Conservation (phyloP, 2,888 invertebrate genomes). For the Scotopteryx bipunctaria region DNA sequence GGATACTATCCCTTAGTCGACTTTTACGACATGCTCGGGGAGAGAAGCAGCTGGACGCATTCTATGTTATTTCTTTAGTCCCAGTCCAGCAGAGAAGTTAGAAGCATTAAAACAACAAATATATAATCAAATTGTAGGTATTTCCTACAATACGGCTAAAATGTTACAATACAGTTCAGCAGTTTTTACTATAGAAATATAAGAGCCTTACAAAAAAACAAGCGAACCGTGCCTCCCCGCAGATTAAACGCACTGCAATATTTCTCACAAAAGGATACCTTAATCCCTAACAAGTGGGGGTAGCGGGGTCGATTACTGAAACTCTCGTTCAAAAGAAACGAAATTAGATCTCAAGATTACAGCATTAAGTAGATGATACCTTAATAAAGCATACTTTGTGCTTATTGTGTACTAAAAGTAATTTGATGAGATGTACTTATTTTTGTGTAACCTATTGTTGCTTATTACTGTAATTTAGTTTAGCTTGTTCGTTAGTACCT, state of each 20-base stretch:
- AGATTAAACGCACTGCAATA: constrained; percentile 81
- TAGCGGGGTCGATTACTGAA: constrained; percentile 62
- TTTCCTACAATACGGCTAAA: background rate
- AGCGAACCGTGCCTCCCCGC: constrained; percentile 62
- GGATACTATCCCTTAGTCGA: no score
- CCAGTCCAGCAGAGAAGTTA: no score
- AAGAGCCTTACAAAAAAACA: constrained; percentile 60
- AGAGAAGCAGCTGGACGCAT: no score
- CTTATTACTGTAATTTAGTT: no score
- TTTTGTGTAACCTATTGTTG: no score
- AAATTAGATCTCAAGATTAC: constrained; percentile 29
- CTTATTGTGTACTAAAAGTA: constrained; percentile 16
- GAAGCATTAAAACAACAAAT: no score
- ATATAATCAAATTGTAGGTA: background rate
- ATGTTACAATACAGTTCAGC: constrained; percentile 5
- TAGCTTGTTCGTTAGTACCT: no score
- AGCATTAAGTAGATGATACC: constrained; percentile 17
- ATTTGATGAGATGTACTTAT: constrained; percentile 8
- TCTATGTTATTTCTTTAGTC: no score
- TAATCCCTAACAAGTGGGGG: constrained; percentile 79
- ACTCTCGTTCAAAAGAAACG: constrained; percentile 47
- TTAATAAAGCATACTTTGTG: constrained; percentile 21
- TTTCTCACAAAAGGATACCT: constrained; percentile 81
- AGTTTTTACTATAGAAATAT: constrained; percentile 22
- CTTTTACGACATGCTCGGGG: no score